These are phyloP conservation scores for Argynnis bischoffii DNA, from an alignment of 2,888 invertebrate species.

Conservation along the genomic window DNA sequence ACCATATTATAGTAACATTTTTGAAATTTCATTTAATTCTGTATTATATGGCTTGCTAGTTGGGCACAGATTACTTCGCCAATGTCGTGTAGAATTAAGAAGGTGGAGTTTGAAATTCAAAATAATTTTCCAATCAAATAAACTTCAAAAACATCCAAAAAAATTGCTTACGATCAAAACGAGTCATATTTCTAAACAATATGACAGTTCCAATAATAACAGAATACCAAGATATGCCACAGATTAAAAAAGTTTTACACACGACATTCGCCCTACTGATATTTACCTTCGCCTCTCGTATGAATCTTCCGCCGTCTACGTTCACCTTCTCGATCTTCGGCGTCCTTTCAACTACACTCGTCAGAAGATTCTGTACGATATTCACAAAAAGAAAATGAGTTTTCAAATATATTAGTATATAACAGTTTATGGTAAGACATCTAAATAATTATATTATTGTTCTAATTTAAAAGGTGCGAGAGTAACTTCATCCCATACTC, in stretches of 20 bases:
- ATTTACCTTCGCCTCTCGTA: constrained; percentile 98
- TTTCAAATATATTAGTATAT: neutral
- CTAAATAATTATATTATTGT: too few relatives aligned
- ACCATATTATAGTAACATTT: neutral
- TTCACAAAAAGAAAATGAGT: neutral
- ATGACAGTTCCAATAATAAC: neutral
- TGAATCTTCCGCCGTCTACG: constrained; percentile 96
- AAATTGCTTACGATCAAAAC: too few relatives aligned
- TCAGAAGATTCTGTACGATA: constrained; percentile 91
- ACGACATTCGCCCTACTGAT: constrained; percentile 43
- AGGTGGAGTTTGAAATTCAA: too few relatives aligned
- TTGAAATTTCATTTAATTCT: neutral
- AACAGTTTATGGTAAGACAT: too few relatives aligned
- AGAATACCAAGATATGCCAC: constrained; percentile 50
- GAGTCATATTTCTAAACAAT: neutral
- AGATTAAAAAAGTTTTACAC: constrained; percentile 32
- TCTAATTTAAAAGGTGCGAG: too few relatives aligned
- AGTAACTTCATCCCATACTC: too few relatives aligned
- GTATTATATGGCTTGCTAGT: too few relatives aligned
- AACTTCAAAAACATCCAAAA: too few relatives aligned
- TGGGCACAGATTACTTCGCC: too few relatives aligned
- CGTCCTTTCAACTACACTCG: constrained; percentile 95
- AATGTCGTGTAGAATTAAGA: too few relatives aligned
- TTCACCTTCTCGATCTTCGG: constrained; percentile 98
- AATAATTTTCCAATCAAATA: too few relatives aligned